Evolutionary conservation across 2,888 invertebrate species (phyloP), one percentile per base, ranked within the genome.

Genomic region (Dilophus febrilis): DNA sequence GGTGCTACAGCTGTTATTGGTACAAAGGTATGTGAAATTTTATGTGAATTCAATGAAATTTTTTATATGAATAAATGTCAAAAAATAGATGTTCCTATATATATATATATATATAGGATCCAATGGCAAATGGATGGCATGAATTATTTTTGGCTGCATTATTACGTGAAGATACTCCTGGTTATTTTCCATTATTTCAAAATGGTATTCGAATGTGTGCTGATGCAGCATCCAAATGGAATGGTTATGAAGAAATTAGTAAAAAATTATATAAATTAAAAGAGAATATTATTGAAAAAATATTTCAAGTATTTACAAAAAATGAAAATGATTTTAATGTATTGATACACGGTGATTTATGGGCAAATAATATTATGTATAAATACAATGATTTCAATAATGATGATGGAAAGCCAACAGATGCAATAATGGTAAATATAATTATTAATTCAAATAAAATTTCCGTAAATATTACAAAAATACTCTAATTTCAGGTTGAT

Each of bases 141-240:
- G 8, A 22, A 22, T 22, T 4, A 6, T 22, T 22, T 6, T 6
- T 8, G 22, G 22, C 4, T 22, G 5, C 22, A 22, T 6, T 22
- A 22, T 22, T 22, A 8, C 4, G 22, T 22, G 22, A 22, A 22
- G 8, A 8, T 22, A 22, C 22, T 6, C 8, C 22, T 6, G 22
- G 22, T 37, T 34, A 41, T 41, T 22, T 6, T 38, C 38, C 38
- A 31, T 14, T 38, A 14, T 38, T 38, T 26, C 4, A 17, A 4
- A 38, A 38, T 38, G 16, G 31, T 16, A 31, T 38, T 5, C 19
- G 19, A 22, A 18, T 18, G 14, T 38, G 38, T 31, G 38, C 31
- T 12, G 10, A 18, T n/a, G 22, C 22, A 14, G 14, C 17, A 14
- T 10, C 12, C 8, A 32, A 19, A 10, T 32, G 31, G 38, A 14